Evolutionary conservation across 2,113 vertebrate species (phyloP), one percentile per base, ranked within the genome.

Genomic region (Alethe castanea): DNA sequence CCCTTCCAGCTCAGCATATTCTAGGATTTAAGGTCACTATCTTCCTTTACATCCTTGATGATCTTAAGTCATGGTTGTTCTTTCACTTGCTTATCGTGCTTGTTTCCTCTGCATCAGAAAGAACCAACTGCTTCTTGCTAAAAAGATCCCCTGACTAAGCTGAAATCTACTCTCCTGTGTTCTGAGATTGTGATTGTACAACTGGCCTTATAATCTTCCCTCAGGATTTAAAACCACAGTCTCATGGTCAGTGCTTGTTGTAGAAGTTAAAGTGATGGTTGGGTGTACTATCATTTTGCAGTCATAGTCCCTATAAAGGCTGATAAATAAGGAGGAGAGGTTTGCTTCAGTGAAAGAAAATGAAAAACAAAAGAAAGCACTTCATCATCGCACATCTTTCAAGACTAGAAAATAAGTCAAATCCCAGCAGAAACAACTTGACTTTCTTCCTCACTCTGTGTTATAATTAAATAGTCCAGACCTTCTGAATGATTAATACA

Each of bases 271-370:
- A 96, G 85, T 45, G 83, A 36, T 56, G 45, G 19, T 78, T 91
- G 24, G 69, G 16, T 45, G n/a, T 74, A 61, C 80, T 94, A 28
- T 71, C 16, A 73, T 62, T 53, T 80, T 86, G 18, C 86, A 84
- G 81, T 77, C 76, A 45, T 89, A 42, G 47, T 93, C 15, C 28
- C 17, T 65, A 57, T 78, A 18, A 93, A 88, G 79, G 28, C 48
- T 97, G 82, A 96, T 89, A 81, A 96, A 97, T 96, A 74, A 80
- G 65, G 72, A 95, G 90, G 62, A 93, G 26, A 67, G 83, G 8
- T 81, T 95, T 81, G 62, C 85, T 94, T 97, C 93, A 95, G 88
- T 54, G n/a, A 76, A 91, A 96, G 76, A 78, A 98, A 98, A 97
- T 95, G 64, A 95, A 97, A 92, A 92, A 40, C 77, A 90, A 95